Evolutionary conservation across 2,113 vertebrate genomes (phyloP), one percentile per base, ranked within the genome.

Genomic region (Cyprinodon variegatus): DNA sequence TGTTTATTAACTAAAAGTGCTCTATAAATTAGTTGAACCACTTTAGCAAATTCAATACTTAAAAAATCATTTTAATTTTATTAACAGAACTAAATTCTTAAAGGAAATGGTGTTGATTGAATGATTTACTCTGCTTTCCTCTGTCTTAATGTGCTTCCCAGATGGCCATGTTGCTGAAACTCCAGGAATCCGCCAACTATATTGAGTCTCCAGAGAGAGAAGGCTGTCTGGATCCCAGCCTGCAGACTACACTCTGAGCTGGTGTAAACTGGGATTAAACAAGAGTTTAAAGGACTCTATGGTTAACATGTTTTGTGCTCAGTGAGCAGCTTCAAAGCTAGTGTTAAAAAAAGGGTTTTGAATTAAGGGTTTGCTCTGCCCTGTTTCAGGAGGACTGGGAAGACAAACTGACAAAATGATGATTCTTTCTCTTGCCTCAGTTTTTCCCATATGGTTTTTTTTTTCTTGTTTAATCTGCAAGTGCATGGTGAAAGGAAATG

Each of bases 141-240:
- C 38, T 77, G 37, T 83, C 29, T 76, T 38, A 64, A 68, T 76
- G 50, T 80, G 71, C 29, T 62, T 22, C 60, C 45, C 85, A 99
- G 97, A 99, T 99, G 97, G 96, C 96, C 71, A 99, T 99, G 97
- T 94, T 99, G 94, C 93, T 99, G 90, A 99, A 98, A 86, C 97
- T 99, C 67, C 97, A 99, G 86, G 97, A 99, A 92, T 97, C 97
- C 0, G 97, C 97, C 92, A 98, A 98, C 93, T 98, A 95, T 86
- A 97, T 97, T 0, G 97, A 99, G 91, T 98, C 97, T 90, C 97
- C 97, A 0, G 97, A 99, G 81, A 91, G 94, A 11, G 97, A 98
- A 81, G 95, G 95, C 79, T 92, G 94, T 82, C 91, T 96, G 83
- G 96, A 97, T 88, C 95, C 96, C 1, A 93, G 91, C 86, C 94